A percentile compares a stretch with the other conserved stretches of the same genome.
phyloP scores from a whole-genome alignment of 2,113 vertebrate genomes.

The Xiphophorus maculatus region DNA sequence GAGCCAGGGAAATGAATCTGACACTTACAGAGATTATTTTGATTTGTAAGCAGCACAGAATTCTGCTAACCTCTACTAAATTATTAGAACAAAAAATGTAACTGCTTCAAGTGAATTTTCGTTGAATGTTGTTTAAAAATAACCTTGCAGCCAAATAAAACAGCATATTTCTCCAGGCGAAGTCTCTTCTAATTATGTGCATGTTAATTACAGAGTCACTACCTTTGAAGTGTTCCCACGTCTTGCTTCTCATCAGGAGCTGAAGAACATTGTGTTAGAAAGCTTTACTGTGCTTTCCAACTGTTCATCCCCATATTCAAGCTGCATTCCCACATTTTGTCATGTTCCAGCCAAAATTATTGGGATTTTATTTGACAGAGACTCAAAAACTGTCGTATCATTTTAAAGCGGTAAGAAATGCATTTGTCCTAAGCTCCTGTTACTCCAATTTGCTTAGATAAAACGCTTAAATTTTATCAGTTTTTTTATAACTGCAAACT shows the following conservation, averaged over 20 bases:
- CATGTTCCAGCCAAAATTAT: neutral
- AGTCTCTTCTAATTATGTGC: conserved; percentile 35
- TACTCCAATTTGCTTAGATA: too few relatives aligned
- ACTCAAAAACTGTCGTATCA: neutral
- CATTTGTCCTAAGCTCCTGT: neutral
- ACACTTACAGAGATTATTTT: conserved; percentile 2
- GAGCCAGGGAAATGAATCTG: neutral
- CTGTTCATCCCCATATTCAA: neutral
- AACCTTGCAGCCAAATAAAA: conserved; percentile 20
- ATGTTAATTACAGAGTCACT: conserved; percentile 33
- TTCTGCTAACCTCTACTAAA: neutral
- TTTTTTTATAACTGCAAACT: too few relatives aligned
- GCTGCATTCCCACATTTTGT: neutral
- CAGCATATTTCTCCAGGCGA: conserved; percentile 18
- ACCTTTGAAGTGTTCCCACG: conserved; percentile 36
- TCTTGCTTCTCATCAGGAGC: conserved; percentile 13
- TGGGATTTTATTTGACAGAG: neutral
- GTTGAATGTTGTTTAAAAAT: conserved; percentile 11
- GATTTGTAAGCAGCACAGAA: conserved; percentile 1
- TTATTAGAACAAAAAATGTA: neutral
- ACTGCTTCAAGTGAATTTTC: conserved; percentile 17
- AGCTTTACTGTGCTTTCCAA: neutral
- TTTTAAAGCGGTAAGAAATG: neutral
- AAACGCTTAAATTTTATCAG: too few relatives aligned
- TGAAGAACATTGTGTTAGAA: conserved; percentile 14